phyloP scores from a whole-genome alignment of 2,113 vertebrate species.

The Lamprotornis superbus region DNA sequence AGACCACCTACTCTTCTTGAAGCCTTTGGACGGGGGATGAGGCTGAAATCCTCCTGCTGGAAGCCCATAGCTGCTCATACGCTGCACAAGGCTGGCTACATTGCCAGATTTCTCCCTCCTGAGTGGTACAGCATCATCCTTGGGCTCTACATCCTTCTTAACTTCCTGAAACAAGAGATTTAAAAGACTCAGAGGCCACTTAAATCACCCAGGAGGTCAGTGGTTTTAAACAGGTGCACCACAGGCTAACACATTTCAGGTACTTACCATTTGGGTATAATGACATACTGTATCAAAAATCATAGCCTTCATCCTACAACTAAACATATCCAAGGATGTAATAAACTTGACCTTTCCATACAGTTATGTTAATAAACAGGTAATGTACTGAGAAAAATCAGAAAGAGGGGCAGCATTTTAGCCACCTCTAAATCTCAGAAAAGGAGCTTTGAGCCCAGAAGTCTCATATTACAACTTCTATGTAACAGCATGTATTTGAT shows the following conservation, averaged over 20 bases:
- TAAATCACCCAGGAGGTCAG: not conserved
- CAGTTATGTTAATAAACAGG: not conserved
- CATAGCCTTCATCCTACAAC: not conserved
- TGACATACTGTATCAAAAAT: not conserved
- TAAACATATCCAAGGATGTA: not conserved
- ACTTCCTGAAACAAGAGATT: constrained; percentile 79
- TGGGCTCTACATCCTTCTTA: constrained; percentile 84
- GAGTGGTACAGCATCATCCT: constrained; percentile 77
- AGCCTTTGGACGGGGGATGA: constrained; percentile 73
- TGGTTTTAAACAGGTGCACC: not conserved
- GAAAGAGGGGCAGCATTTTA: not conserved
- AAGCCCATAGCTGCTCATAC: constrained; percentile 91
- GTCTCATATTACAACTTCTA: not conserved
- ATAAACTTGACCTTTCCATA: not conserved
- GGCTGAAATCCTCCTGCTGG: constrained; percentile 90
- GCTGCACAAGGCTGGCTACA: constrained; percentile 92
- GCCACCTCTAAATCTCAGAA: not conserved
- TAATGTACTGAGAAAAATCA: not conserved
- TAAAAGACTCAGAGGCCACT: not conserved
- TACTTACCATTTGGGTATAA: not conserved
- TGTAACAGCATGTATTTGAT: not conserved
- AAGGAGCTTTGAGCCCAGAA: not conserved
- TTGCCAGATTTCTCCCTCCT: constrained; percentile 86
- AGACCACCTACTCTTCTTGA: constrained; percentile 87
- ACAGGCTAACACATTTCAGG: not conserved